phyloP scores from a whole-genome alignment of 2,888 invertebrate genomes.

The Aquatica leii region DNA sequence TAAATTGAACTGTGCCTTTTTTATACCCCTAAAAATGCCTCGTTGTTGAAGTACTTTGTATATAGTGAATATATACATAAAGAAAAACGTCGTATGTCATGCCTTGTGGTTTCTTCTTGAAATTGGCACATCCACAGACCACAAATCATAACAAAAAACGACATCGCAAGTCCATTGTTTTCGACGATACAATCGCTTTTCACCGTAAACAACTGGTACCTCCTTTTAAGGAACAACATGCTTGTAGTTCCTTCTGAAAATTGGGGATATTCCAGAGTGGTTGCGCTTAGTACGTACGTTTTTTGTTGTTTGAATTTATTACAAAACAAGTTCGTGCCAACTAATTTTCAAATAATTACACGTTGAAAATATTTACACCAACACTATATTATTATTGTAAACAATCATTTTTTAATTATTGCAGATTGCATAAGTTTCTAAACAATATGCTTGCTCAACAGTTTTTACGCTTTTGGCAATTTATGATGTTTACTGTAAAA shows the following conservation, averaged over 20 bases:
- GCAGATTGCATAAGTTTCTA: background rate
- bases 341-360: conserved; percentile 24
- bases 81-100: background rate
- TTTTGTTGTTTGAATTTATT: background rate
- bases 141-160: background rate
- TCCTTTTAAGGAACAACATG: too few relatives aligned
- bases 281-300: too few relatives aligned
- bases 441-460: too few relatives aligned
- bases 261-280: background rate
- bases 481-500: too few relatives aligned
- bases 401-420: background rate
- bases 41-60: too few relatives aligned
- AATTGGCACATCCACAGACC: conserved; percentile 5
- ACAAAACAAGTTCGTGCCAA: conserved; percentile 9
- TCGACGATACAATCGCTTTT: conserved; percentile 4
- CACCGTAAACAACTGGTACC: too few relatives aligned
- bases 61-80: too few relatives aligned
- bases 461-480: too few relatives aligned
- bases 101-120: conserved; percentile 1
- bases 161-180: conserved; percentile 3
- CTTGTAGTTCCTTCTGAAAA: background rate
- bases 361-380: background rate
- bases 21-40: too few relatives aligned
- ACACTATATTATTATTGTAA: conserved; percentile 2
- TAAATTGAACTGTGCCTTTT: too few relatives aligned